Conservation (phyloP, 2,797 vertebrate species). For the Acomys russatus region DNA sequence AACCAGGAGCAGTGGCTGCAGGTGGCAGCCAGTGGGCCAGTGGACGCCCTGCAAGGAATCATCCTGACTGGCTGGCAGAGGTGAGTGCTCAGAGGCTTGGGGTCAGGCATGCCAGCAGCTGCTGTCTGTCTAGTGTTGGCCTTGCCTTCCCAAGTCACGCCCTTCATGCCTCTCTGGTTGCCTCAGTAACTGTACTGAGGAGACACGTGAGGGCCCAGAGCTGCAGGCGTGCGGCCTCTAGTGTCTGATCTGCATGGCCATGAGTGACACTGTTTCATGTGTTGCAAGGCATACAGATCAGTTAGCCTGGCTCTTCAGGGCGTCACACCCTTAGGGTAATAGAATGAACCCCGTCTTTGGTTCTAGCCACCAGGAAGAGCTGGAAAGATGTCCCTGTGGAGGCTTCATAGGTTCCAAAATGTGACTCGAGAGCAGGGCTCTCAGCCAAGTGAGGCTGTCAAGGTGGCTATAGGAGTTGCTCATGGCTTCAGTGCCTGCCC, state of each 20-base stretch:
- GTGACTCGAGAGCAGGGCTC: not conserved
- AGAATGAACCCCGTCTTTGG: not conserved
- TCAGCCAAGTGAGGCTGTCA: not conserved
- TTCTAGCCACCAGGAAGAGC: not conserved
- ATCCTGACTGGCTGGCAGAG: conserved; percentile 98
- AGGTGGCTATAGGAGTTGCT: not conserved
- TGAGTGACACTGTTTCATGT: not conserved
- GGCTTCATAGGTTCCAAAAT: not conserved
- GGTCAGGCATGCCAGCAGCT: rapidly evolving
- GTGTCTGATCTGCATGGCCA: too few relatives aligned
- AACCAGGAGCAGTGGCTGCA: conserved; percentile 95
- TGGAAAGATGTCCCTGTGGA: not conserved
- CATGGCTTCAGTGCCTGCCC: not conserved
- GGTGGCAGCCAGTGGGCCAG: conserved; percentile 88
- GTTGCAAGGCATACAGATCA: not conserved
- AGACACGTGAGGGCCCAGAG: not conserved
- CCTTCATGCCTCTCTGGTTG: not conserved
- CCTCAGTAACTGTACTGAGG: not conserved
- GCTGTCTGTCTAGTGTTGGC: not conserved
- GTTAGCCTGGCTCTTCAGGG: not conserved
- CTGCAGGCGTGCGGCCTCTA: rapidly evolving
- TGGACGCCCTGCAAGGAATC: conserved; percentile 92
- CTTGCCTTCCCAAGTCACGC: not conserved
- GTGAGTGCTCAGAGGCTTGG: conserved; percentile 83
- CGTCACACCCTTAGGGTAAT: not conserved